Evolutionary conservation across 1,140 invertebrate genomes (phyloP), one percentile per base, ranked within the genome.

Genomic region (Onthophagus taurus): DNA sequence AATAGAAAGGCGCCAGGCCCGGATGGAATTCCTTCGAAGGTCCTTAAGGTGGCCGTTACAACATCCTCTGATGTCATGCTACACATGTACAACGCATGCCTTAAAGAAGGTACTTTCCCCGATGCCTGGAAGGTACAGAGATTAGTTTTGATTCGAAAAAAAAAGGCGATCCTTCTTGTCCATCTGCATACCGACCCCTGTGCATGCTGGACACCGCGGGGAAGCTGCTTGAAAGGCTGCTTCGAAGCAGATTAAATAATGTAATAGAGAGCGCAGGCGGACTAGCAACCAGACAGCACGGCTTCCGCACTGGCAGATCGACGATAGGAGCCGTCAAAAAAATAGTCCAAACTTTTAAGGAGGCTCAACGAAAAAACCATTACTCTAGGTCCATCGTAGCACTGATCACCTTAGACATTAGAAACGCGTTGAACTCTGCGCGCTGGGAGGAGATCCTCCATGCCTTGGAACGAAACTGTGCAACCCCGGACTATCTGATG

Each of bases 171-270:
- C 36, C 31, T 14, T 44, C 43, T 7, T 38, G 41, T 4, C 45
- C 54, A 6, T 48, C 49, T 1, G 42, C 53, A 6, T 60, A 54
- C 37, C 39, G 61, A 24, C 59, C 59, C 4, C 45, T 63, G 2
- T 54, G 53, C 24, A 48, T 63, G 35, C 39, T 63, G 31, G 50
- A 58, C 16, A 53, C 48, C 7, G 44, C 47, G 0, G 54, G 50
- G 0, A 63, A 60, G 30, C n/a, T 59, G 0, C 37, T 58, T 13
- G 51, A 60, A 20, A 19, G 49, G 4, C 33, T 61, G 3, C 38
- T 60, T 4, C 18, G 45, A 3, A 11, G 9, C 13, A 48, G 57
- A 8, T 37, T 56, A 3, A 31, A 39, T 3, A 7, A 17, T 9
- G 43, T 49, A 6, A 12, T 56, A 1, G 31, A 19, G n/a, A 26